Base-by-base conservation (phyloP, 2,888 invertebrate genomes). In the Toxonevra muliebris region DNA sequence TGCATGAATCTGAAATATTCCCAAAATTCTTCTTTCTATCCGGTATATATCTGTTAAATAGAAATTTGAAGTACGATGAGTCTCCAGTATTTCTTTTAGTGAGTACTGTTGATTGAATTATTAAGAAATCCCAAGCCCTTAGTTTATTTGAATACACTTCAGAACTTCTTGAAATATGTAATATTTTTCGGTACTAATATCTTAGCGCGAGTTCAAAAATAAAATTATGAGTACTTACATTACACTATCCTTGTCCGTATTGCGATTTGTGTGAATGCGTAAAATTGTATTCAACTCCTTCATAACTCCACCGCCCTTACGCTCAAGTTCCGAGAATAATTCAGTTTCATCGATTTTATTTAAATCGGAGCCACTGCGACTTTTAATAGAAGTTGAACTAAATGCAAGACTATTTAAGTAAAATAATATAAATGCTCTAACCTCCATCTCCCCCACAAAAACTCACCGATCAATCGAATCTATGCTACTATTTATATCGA, bases 271-370 rank as follows among this genome's bases (percentile, higher is more conserved):
- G 66, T 86, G 85, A 42, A 85, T 82, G 17, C 86, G 86, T 73
- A 89, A 79, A 66, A 89, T 80, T 13, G 86, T 85, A 59, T 87
- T 87, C 86, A 89, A 88, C 75, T 89, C 89, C 73, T 87, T 86
- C 82, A 88, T 87, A 55, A 87, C 86, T 74, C 87, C 87, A 70
- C 86, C 86, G 68, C 87, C 85, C 71, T 87, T 86, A 64, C 84
- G 84, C 72, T 87, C 87, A 65, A 89, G 75, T 72, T 88, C 87
- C 1, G 86, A 83, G 66, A 85, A 82, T 11, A 82, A 65, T 59
- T 86, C 87, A 50, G 87, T 86, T 45, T 81, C 81, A 71, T 89
- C 88, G 69, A 89, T 78, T 67, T 87, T 87, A 75, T 87, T 86
- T 72, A 88, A 80, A 67, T 87, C 87, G 59, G 86, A 86, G 75